Evolutionary conservation across 2,888 invertebrate genomes (phyloP), one percentile per base, ranked within the genome.

Genomic region (Micropterix aruncella): DNA sequence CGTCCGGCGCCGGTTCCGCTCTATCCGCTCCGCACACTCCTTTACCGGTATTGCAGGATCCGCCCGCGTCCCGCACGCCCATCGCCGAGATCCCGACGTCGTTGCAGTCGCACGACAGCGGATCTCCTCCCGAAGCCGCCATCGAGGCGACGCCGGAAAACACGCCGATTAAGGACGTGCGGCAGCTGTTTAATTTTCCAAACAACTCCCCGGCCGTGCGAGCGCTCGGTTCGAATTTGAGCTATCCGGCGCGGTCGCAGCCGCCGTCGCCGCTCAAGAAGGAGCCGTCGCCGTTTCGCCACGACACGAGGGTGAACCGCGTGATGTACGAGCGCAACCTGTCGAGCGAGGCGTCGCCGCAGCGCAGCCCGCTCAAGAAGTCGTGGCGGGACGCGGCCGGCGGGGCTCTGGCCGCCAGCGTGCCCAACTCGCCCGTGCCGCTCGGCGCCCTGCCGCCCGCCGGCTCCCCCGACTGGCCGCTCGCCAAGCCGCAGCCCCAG

Each of bases 131-230:
- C 3, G 90, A 89, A 67, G 86, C 88, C 39, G 90, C 88, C 18
- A 83, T 90, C 45, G 90, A 90, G 66, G 89, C 89, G 2, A 90
- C 89, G 3, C 90, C 90, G 1, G 89, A 90, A 68, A 89, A 88
- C 40, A 90, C 89, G 37, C 89, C 90, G 2, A 75, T 87, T 16
- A 82, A 84, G 61, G 85, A 75, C 55, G 46, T 48, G 16, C 61
- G 63, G 49, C 61, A 63, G 3, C 60, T 60, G 47, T 67, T 67
- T 53, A 63, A 66, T 37, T 67, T 73, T 53, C 74, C 78, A 41
- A 58, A 71, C 18, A 78, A 77, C 52, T 79, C 83, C 27, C 70
- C 73, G 51, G 80, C 80, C 16, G 82, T 78, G 41, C 77, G 83
- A 43, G 80, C 81, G 41, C 70, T 83, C 47, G 72, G 65, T 43